These are phyloP conservation scores for Spodoptera litura DNA, from an alignment of 1,140 invertebrate species.

Conservation along the genomic window DNA sequence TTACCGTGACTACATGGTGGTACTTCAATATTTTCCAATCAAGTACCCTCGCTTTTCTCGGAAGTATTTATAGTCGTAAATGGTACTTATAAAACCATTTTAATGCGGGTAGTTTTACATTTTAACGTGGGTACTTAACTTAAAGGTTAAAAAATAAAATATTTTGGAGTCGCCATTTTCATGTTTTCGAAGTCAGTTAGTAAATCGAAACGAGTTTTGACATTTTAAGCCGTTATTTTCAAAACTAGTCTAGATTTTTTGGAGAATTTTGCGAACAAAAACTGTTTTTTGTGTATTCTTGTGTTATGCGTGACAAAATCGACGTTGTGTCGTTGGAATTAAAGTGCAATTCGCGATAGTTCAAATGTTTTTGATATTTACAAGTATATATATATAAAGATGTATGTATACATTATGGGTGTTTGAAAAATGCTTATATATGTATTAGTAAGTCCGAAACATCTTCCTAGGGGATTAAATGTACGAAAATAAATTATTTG, in stretches of 20 bases:
- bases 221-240: neutral
- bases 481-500: no score
- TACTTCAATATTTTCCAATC: slow-evolving; percentile 12
- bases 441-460: neutral
- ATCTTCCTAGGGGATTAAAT: no score
- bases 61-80: neutral
- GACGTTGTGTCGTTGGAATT: neutral
- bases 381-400: neutral
- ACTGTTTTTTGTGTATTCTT: neutral
- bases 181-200: neutral
- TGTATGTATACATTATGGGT: no score
- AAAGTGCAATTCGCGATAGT: slow-evolving; percentile 11
- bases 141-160: neutral
- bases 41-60: neutral
- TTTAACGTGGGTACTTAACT: neutral
- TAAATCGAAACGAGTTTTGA: neutral
- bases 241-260: slow-evolving; percentile 8
- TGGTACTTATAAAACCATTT: neutral
- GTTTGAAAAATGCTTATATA: neutral
- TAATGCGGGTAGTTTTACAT: neutral
- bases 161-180: slow-evolving; percentile 1
- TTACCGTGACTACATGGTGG: neutral
- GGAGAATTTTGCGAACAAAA: slow-evolving; percentile 1
- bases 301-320: neutral
- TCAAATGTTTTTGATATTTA: slow-evolving; percentile 14